Base-by-base conservation (phyloP, 2,797 vertebrate species). In the Melanotaenia pygmaea region DNA sequence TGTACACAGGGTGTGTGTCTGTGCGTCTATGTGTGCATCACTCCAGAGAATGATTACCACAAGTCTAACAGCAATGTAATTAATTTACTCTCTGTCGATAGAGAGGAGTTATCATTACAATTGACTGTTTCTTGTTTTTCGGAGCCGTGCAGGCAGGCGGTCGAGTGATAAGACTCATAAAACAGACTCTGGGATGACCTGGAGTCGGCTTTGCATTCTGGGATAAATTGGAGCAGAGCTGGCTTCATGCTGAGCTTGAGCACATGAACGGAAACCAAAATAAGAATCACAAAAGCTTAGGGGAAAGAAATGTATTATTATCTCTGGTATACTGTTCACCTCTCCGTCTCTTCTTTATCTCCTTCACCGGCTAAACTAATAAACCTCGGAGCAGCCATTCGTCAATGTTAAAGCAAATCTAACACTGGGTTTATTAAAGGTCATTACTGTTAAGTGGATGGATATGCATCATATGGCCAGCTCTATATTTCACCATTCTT, bases 41-140 rank as follows among this genome's bases (percentile, higher is more conserved):
- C 91, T 91, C 92, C 86, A 88, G 88, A 92, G 92, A 81, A 91
- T 92, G 91, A 94, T 93, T 92, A 94, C 72, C 89, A 79, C 80
- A 67, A 86, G 87, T 90, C 86, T 92, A 90, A 92, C 91, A 90
- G 84, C 85, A 80, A 83, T 86, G 87, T 93, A 93, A 94, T 94
- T 93, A 93, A 93, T 94, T 93, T 89, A 89, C 84, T 83, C 73
- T 61, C 75, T 54, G 86, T 85, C 80, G 81, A 91, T 87, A 88
- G 83, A 83, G 77, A 78, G 72, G 59, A 82, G 89, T 89, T 91
- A 90, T 83, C 63, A 78, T 85, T 84, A 88, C 90, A 81, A 91
- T 84, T 82, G 87, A 83, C 86, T 91, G 88, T 88, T 87, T 83
- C 72, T 85, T 13, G 77, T 84, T 74, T 71, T 72, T 72, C 58